Evolutionary conservation across 2,888 invertebrate genomes (phyloP), one percentile per base, ranked within the genome.

Genomic region (Stratiomys singularior): DNA sequence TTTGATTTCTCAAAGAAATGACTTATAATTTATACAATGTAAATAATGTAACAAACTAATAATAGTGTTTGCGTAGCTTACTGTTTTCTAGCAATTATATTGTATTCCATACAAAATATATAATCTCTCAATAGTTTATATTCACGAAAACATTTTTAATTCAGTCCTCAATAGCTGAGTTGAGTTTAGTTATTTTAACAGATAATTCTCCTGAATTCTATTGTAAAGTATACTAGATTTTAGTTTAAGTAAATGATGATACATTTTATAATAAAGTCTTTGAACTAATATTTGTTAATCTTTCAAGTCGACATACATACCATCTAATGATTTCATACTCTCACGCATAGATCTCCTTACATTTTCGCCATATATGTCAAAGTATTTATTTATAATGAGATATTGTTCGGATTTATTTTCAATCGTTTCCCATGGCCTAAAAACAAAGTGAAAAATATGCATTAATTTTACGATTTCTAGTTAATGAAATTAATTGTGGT

Each of bases 41-140:
- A 74, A n/a, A 74, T 74, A 52, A 74, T 74, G 74, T 74, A 74
- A 74, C 58, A 74, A 74, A 58, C 30, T 58, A 44, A 74, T 58
- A 74, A 58, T 58, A 58, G 25, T 69, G 27, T 25, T 69, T 30
- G 25, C 44, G 47, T 69, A 69, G 69, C 52, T 52, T 52, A 52
- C 4, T 52, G 4, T 52, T 52, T 52, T 52, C 52, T 52, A 18
- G 18, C 52, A 52, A 52, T n/a, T 52, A 15, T 52, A n/a, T 52
- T n/a, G 7, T 13, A n/a, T 52, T 9, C 52, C n/a, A n/a, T n/a
- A 52, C 2, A 52, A 52, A 4, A 52, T n/a, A 52, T 18, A n/a
- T 52, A 52, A 52, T n/a, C 18, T 52, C 52, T 52, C 15, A 13
- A 52, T 52, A n/a, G 15, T 52, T 52, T 52, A 52, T 4, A 52